phyloP scores from a whole-genome alignment of 2,888 invertebrate genomes.

The Podabrus alpinus region DNA sequence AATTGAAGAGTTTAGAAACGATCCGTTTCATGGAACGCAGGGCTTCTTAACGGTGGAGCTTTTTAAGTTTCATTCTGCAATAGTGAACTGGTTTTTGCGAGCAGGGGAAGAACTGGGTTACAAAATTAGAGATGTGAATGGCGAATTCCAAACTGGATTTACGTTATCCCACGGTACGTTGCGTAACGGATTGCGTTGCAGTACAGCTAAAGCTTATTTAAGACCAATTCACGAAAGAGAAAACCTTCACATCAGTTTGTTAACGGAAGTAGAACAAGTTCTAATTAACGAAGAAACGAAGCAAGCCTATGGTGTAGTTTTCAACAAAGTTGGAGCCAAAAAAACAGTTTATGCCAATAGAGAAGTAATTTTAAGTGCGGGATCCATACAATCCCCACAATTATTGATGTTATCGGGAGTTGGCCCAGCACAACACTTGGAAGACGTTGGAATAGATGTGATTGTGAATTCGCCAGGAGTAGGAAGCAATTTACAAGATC shows the following conservation, averaged over 20 bases:
- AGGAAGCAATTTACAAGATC: slow-evolving; percentile 82
- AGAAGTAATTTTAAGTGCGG: slow-evolving; percentile 86
- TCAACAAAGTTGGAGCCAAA: slow-evolving; percentile 61
- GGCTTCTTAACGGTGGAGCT: slow-evolving; percentile 77
- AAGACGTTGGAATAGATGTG: slow-evolving; percentile 64
- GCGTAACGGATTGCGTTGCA: slow-evolving; percentile 78
- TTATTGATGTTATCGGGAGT: slow-evolving; percentile 85
- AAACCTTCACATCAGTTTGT: slow-evolving; percentile 75
- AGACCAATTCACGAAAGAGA: slow-evolving; percentile 67
- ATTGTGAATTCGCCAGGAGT: slow-evolving; percentile 71
- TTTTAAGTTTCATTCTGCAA: slow-evolving; percentile 70
- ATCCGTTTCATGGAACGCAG: slow-evolving; percentile 69
- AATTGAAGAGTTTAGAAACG: slow-evolving; percentile 64
- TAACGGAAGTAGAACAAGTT: slow-evolving; percentile 71
- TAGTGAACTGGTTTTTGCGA: slow-evolving; percentile 70
- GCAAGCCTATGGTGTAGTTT: slow-evolving; percentile 65
- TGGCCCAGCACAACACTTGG: slow-evolving; percentile 68
- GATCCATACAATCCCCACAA: slow-evolving; percentile 83
- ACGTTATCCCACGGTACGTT: slow-evolving; percentile 77
- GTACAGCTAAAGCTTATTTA: slow-evolving; percentile 81
- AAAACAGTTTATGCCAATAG: slow-evolving; percentile 63
- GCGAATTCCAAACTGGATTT: slow-evolving; percentile 78
- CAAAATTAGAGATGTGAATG: slow-evolving; percentile 73
- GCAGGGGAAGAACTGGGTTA: slow-evolving; percentile 75
- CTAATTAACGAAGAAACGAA: slow-evolving; percentile 64